A percentile compares a stretch with the other conserved stretches of the same genome.
These are phyloP conservation scores for Muraenolepis orangiensis DNA, from an alignment of 2,797 vertebrate species.

Conservation along the genomic window DNA sequence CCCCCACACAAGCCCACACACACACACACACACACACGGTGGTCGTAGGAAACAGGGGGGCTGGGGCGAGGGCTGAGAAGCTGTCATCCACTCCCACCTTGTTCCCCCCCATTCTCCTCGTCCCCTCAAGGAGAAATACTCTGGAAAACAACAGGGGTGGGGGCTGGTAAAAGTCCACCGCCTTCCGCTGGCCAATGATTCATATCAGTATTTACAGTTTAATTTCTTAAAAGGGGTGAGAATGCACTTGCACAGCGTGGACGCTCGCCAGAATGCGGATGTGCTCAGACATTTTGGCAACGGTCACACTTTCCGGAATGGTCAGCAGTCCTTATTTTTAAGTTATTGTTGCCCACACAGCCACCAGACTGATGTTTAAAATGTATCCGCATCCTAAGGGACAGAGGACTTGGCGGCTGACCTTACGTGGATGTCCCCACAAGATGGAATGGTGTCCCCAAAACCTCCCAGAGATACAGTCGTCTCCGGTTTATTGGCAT, in stretches of 20 bases:
- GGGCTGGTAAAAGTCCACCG: background rate
- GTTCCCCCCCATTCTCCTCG: background rate
- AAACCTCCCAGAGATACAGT: background rate
- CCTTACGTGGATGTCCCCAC: background rate
- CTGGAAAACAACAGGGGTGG: background rate
- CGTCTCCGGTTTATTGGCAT: background rate
- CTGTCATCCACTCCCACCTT: background rate
- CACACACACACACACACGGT: no score
- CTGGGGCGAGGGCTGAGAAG: background rate
- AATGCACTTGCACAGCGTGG: background rate
- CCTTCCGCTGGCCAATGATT: background rate
- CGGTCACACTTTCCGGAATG: background rate
- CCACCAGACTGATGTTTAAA: background rate
- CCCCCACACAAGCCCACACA: no score
- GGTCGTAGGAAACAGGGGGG: background rate
- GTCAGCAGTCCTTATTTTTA: background rate
- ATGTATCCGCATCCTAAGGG: background rate
- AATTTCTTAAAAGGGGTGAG: conserved; percentile 1
- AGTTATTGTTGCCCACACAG: background rate
- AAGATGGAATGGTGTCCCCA: background rate
- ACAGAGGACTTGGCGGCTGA: background rate
- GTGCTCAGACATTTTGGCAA: background rate
- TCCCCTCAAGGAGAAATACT: conserved; percentile 1
- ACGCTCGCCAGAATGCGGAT: background rate
- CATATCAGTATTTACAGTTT: conserved; percentile 1